Evolutionary conservation across 2,888 invertebrate genomes (phyloP), one percentile per base, ranked within the genome.

Genomic region (Rhaphigaster nebulosa): DNA sequence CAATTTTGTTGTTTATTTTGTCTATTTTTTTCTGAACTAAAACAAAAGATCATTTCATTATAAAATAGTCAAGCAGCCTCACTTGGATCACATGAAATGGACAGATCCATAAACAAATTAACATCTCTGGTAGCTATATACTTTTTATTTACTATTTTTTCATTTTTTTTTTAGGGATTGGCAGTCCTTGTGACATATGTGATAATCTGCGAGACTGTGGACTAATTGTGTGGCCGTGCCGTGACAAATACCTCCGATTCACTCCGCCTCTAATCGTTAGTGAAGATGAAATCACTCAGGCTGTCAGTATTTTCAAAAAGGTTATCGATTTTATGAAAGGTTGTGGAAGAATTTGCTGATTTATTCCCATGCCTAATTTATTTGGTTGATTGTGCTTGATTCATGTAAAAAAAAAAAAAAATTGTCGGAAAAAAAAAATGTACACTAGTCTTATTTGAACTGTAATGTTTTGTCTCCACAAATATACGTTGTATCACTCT

Each of bases 241-340:
- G 90, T 26, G 91, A 92, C 84, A 91, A 92, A 70, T 91, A 87
- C 41, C 41, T 92, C 26, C 41, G 91, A 60, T 90, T 92, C 65
- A 90, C 92, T 13, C 92, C 92, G 18, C 92, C 92, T 45, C 90
- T 92, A 4, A 88, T 87, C 20, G 91, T 92, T 26, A 60, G 70
- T 23, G 92, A 92, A 91, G 92, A 92, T 60, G 91, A 92, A 45
- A 90, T 92, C 13, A 91, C 92, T 29, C 91, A 91, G 88, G 92
- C 92, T 34, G 91, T 92, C 38, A 90, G 91, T 34, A 92, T 92
- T 60, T 65, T 92, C 90, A 92, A 91, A 90, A 92, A 92, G 90
- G 92, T 92, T 10, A 80, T 92, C 45, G 91, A 91, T 50, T 91
- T 91, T 70, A 92, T 92, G 92, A 92, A 92, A 84, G 92, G 92